Base-by-base conservation (phyloP, 1,140 invertebrate genomes). In the Caenorhabditis briggsae region DNA sequence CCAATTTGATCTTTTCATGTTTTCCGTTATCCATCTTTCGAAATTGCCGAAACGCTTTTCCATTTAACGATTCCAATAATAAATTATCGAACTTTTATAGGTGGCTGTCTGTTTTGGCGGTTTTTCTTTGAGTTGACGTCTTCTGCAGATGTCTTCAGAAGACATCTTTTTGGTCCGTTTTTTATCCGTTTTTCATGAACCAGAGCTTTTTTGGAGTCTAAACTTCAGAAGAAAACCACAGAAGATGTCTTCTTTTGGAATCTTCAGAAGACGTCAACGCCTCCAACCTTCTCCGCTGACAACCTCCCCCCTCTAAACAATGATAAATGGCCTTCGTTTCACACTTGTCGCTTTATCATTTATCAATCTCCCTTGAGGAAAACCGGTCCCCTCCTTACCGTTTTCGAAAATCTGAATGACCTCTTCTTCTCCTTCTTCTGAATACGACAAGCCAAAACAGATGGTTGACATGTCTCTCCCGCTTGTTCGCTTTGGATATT, bases 291-390 rank as follows among this genome's bases (percentile, higher is more conserved):
- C n/a, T 20, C 20, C n/a, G 18, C 14, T 61, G n/a, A 18, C 59
- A 20, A 25, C 23, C 18, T 25, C 23, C 16, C 59, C 18, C n/a
- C 9, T n/a, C 16, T 25, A 61, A 23, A 61, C 8, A 53, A 23
- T 78, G 70, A 78, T 78, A 14, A 78, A 78, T 78, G 43, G 5
- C 70, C 50, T 50, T 11, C 70, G 33, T 33, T 78, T 50, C 70
- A 78, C 70, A 78, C 70, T 78, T 78, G 70, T 78, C 46, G 9
- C 23, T 65, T 33, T 65, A 41, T 65, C 70, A 43, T 78, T 78
- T 78, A 78, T 78, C 70, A 78, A 12, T 50, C n/a, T 59, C 5
- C 23, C 23, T 8, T 46, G 41, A 7, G 11, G 9, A 50, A 50
- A 78, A 78, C 70, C 70, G 70, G 70, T 78, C 70, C 14, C 14